Evolutionary conservation across 2,113 vertebrate species (phyloP).

Genomic region (Phyllostomus discolor): DNA sequence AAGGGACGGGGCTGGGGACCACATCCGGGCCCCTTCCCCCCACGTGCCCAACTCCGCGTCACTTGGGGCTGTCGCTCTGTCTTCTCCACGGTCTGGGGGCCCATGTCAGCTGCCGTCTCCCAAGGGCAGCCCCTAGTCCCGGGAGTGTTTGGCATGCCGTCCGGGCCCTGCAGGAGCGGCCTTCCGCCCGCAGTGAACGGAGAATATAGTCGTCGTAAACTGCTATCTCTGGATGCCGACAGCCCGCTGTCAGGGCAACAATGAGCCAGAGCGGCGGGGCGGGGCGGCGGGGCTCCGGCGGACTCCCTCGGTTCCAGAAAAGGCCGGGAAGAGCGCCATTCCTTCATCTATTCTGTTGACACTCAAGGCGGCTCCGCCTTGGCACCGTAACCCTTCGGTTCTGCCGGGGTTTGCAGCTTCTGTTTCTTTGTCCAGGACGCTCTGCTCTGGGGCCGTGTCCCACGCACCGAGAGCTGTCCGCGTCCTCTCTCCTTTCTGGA

Average conservation of each 20-base stretch:
- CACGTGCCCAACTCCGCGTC: accelerated
- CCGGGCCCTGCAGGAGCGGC: accelerated
- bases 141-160: background rate
- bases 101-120: accelerated
- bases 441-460: background rate
- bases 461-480: too few species aligned
- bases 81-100: accelerated
- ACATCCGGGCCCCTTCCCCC: background rate
- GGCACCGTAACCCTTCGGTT: too few species aligned
- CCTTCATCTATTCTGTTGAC: background rate
- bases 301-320: background rate
- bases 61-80: background rate
- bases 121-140: background rate
- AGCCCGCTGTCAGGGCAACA: background rate
- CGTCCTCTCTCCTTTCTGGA: too few species aligned
- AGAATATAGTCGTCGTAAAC: background rate
- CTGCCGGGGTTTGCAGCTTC: accelerated
- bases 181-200: background rate
- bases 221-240: accelerated
- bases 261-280: too few species aligned
- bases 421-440: background rate
- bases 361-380: background rate
- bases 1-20: background rate
- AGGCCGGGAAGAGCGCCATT: background rate
- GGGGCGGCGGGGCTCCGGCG: accelerated